These are phyloP conservation scores for Balanococcus diminutus DNA, from an alignment of 2,888 invertebrate species.

Conservation along the genomic window DNA sequence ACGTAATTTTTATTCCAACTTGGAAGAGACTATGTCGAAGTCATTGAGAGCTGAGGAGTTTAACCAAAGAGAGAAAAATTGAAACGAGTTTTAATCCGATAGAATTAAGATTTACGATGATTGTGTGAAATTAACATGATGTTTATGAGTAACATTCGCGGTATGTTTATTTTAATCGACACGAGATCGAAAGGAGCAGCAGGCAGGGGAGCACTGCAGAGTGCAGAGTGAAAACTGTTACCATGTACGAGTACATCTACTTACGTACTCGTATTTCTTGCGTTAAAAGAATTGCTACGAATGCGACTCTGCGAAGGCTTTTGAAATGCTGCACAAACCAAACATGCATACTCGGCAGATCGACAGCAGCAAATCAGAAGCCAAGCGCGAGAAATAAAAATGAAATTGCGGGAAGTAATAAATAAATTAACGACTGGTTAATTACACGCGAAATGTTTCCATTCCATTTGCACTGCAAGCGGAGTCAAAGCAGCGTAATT, in stretches of 20 bases:
- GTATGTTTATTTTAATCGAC: constrained; percentile 15
- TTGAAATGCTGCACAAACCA: constrained; percentile 4
- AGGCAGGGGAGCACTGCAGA: background rate
- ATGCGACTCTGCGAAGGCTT: background rate
- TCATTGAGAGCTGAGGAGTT: background rate
- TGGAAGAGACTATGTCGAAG: background rate
- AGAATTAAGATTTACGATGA: constrained; percentile 5
- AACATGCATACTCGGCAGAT: background rate
- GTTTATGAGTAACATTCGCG: background rate
- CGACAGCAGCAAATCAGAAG: constrained; percentile 7
- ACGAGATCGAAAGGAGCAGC: background rate
- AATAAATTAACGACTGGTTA: constrained; percentile 39
- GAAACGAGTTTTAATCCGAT: background rate
- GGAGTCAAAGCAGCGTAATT: background rate
- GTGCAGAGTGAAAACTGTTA: background rate
- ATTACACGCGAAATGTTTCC: constrained; percentile 29
- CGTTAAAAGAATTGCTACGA: background rate
- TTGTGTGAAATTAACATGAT: background rate
- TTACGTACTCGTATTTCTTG: background rate
- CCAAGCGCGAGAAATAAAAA: constrained; percentile 40
- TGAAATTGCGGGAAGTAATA: constrained; percentile 41
- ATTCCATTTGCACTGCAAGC: constrained; percentile 11
- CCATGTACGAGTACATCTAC: background rate
- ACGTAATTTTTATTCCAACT: background rate
- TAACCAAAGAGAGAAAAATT: background rate